Base-by-base conservation (phyloP, 2,888 invertebrate genomes). In the Ariolimax columbianus region DNA sequence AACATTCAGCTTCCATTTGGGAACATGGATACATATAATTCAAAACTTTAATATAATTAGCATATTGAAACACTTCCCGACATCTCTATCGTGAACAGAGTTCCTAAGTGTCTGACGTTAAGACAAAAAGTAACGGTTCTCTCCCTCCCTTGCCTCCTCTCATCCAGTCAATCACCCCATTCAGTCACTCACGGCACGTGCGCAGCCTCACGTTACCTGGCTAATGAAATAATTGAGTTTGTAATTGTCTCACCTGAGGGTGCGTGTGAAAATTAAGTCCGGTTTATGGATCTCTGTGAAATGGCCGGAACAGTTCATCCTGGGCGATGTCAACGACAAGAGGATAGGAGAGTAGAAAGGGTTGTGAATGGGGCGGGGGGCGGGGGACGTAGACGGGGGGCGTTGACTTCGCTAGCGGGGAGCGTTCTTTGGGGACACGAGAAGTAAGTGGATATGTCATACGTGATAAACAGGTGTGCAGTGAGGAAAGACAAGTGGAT, bases 171-270 rank as follows among this genome's bases (percentile, higher is more conserved):
- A 26, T 30, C 26, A 63, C 30, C 63, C 47, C 43, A n/a, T 19
- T 19, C 17, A 55, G 17, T 17, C 23, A 55, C 75, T 30, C 43
- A n/a, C 47, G n/a, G 19, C 75, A 75, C 75, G 75, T 75, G 75
- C 75, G 47, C 75, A 47, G 47, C 43, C 26, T 6, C 75, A 75
- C 38, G 75, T 43, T 40, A 26, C 38, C 47, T 1, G 63, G 40
- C 40, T 40, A 75, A 75, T 75, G 75, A 75, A n/a, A 75, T 75
- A 75, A 75, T 75, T 11, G 75, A 40, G 75, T 38, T 75, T 75
- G 75, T 75, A 75, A 75, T 75, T 75, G 30, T 75, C 75, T 7
- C 47, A 17, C 40, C 40, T 75, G 43, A 26, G 19, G 7, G n/a
- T 47, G n/a, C 7, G 30, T 19, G 19, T 43, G 63, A 30, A 63